Evolutionary conservation across 53 echinoderm and acorn worm species (phyloP).

Genomic region (Echinarachnius parma): DNA sequence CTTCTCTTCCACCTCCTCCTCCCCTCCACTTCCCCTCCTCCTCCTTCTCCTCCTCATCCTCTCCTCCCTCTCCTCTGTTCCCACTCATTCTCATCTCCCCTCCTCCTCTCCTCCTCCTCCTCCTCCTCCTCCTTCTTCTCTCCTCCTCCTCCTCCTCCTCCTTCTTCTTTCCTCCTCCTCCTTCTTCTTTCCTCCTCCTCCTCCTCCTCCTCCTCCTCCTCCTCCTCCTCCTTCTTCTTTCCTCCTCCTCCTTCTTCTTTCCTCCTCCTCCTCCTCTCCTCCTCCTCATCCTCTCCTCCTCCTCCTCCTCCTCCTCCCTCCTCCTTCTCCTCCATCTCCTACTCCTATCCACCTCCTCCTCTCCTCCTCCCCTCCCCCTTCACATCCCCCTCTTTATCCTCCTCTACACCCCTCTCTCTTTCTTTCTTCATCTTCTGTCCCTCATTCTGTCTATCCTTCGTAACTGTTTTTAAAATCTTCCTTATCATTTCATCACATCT

Average conservation of each 20-base stretch:
- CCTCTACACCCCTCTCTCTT: not conserved
- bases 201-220: not conserved
- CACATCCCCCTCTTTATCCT: not conserved
- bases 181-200: not conserved
- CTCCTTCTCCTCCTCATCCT: not conserved
- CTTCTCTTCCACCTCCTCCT: not conserved
- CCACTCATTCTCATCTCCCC: not conserved
- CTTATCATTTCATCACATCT: too few relatives aligned
- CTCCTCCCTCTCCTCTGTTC: not conserved
- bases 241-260: not conserved
- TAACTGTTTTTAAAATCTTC: too few relatives aligned
- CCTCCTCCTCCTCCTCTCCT: not conserved
- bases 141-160: not conserved
- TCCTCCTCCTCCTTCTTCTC: not conserved
- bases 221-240: not conserved
- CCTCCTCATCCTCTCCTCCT: too few relatives aligned
- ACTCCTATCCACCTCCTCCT: not conserved
- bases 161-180: not conserved
- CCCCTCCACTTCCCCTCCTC: not conserved
- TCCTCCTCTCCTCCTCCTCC: not conserved
- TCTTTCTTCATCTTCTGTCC: not conserved
- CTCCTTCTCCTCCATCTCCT: too few relatives aligned
- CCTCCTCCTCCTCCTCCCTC: not conserved
- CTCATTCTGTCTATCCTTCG: too few relatives aligned
- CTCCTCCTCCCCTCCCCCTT: not conserved